These are phyloP conservation scores for Pelmatolapia mariae DNA, from an alignment of 2,113 vertebrate species.

Conservation along the genomic window DNA sequence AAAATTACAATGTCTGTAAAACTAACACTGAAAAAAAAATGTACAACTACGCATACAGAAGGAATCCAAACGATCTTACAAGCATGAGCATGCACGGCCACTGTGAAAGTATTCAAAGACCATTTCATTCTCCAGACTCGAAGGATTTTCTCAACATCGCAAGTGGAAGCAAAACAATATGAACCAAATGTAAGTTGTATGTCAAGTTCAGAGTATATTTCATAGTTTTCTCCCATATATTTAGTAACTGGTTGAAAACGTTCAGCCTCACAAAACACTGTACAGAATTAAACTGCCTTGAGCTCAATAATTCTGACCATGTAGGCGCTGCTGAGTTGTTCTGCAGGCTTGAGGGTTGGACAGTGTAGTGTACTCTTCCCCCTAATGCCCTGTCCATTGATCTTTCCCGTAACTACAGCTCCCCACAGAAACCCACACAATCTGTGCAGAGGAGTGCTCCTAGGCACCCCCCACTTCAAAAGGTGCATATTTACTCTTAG, in stretches of 20 bases:
- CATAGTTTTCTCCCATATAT: slow-evolving; percentile 2
- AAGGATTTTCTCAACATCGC: background rate
- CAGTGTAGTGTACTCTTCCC: slow-evolving; percentile 87
- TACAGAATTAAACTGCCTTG: slow-evolving; percentile 56
- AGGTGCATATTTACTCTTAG: slow-evolving; percentile 99
- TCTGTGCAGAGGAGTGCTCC: slow-evolving; percentile 94
- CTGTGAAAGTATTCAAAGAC: background rate
- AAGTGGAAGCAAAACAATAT: background rate
- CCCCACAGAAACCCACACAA: slow-evolving; percentile 93
- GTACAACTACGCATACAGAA: background rate
- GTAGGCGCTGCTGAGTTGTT: slow-evolving; percentile 57
- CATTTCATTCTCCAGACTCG: background rate
- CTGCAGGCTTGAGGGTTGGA: slow-evolving; percentile 82
- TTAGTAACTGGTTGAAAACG: slow-evolving; percentile 64
- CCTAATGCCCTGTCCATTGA: slow-evolving; percentile 94
- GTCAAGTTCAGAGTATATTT: slow-evolving; percentile 16
- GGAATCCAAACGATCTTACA: background rate
- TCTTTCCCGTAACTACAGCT: slow-evolving; percentile 99
- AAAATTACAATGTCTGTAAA: background rate
- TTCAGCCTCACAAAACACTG: slow-evolving; percentile 37
- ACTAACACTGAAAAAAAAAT: background rate
- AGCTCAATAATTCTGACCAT: slow-evolving; percentile 63
- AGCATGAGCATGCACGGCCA: background rate
- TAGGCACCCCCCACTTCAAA: slow-evolving; percentile 96
- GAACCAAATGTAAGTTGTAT: background rate